phyloP scores from a whole-genome alignment of 1,140 invertebrate species.

The Portunus trituberculatus region DNA sequence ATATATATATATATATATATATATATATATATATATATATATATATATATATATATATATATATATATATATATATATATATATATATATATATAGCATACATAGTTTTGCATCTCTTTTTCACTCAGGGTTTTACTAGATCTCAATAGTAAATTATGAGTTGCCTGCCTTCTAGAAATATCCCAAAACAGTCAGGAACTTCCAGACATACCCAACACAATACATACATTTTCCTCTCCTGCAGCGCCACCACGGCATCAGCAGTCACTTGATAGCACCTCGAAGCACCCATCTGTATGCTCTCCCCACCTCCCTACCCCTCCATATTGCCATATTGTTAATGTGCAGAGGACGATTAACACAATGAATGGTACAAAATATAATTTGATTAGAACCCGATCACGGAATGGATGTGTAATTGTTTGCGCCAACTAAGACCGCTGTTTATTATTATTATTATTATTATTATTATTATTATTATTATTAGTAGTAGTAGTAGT shows the following conservation, averaged over 20 bases:
- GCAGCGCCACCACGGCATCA: too few relatives aligned
- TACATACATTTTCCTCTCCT: too few relatives aligned
- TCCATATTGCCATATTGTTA: background rate
- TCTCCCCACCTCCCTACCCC: background rate
- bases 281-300: too few relatives aligned
- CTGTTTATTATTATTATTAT: too few relatives aligned
- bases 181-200: background rate
- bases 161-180: background rate
- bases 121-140: background rate
- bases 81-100: too few relatives aligned
- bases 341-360: background rate
- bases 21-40: conserved; percentile 47
- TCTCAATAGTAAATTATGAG: background rate
- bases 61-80: conserved; percentile 51
- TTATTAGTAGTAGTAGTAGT: background rate
- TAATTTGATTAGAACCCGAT: background rate
- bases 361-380: conserved; percentile 11
- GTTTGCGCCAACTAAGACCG: background rate
- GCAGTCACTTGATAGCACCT: too few relatives aligned
- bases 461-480: too few relatives aligned
- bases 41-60: conserved; percentile 51
- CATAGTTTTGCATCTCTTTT: background rate
- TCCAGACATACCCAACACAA: too few relatives aligned
- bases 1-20: conserved; percentile 6
- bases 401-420: background rate